Conservation (phyloP, 2,888 invertebrate species). For the Diogma glabrata region DNA sequence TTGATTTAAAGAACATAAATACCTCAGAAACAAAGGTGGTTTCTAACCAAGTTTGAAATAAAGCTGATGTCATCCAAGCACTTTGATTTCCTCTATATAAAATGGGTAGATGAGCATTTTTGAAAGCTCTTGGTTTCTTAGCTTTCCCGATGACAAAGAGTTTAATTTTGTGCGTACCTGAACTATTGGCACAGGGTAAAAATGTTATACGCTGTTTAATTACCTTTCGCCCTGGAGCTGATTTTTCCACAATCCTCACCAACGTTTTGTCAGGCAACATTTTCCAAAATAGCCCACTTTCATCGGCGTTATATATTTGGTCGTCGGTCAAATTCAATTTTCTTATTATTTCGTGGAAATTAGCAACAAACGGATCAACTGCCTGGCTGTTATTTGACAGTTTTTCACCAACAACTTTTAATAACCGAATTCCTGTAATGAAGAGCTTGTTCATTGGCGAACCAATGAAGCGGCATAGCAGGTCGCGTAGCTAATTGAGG, state of each 20-base stretch:
- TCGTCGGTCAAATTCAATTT: constrained; percentile 11
- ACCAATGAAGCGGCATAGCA: too few relatives aligned
- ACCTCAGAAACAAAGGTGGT: constrained; percentile 17
- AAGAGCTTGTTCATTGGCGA: too few relatives aligned
- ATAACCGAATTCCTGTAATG: constrained; percentile 3
- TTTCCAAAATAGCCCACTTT: constrained; percentile 18
- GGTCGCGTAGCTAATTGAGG: too few relatives aligned
- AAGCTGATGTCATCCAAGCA: constrained; percentile 15
- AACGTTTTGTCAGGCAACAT: constrained; percentile 15
- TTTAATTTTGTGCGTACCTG: constrained; percentile 19
- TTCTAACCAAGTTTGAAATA: constrained; percentile 19
- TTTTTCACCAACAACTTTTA: constrained; percentile 1
- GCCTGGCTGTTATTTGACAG: neutral
- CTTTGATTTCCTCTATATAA: constrained; percentile 14
- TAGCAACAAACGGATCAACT: constrained; percentile 10
- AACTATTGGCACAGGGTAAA: constrained; percentile 20
- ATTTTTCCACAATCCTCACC: constrained; percentile 7
- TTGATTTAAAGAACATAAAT: neutral
- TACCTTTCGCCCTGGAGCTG: constrained; percentile 10
- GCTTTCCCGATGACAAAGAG: constrained; percentile 19
- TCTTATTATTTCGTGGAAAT: constrained; percentile 8
- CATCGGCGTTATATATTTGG: constrained; percentile 18
- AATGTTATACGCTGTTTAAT: constrained; percentile 19
- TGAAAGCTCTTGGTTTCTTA: constrained; percentile 15
- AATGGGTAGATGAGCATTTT: constrained; percentile 16